phyloP scores from a whole-genome alignment of 2,888 invertebrate species.

The Synergus japonicus region DNA sequence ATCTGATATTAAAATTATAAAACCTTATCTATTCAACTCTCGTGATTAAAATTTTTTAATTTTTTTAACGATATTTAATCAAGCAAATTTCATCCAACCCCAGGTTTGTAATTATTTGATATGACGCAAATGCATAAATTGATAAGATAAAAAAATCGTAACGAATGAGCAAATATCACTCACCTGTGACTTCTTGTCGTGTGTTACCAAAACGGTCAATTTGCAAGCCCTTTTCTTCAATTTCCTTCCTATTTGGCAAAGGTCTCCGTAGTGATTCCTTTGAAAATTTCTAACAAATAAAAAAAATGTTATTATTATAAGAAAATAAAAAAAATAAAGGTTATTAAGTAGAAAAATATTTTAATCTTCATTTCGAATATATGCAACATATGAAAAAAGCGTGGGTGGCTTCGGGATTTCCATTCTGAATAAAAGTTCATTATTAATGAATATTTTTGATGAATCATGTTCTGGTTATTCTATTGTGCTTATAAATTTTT shows the following conservation, averaged over 20 bases:
- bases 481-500: background rate
- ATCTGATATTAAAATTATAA: no score
- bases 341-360: no score
- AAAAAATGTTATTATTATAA: background rate
- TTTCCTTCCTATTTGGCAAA: background rate
- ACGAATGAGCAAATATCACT: background rate
- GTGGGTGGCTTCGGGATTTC: background rate
- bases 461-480: background rate
- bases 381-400: background rate
- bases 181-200: constrained; percentile 17
- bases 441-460: background rate
- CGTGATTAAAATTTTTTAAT: no score
- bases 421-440: background rate
- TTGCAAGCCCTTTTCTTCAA: constrained; percentile 8
- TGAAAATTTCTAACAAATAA: background rate
- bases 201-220: constrained; percentile 14
- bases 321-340: background rate
- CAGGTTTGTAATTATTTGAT: no score
- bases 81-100: no score
- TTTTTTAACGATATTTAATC: no score
- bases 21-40: no score
- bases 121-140: background rate
- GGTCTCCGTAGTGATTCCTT: constrained; percentile 19
- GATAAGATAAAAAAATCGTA: background rate
- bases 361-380: background rate